A percentile compares a stretch with the other conserved stretches of the same genome.
Evolutionary conservation across 2,113 vertebrate species (phyloP).

Genomic region (Oreotrochilus melanogaster): DNA sequence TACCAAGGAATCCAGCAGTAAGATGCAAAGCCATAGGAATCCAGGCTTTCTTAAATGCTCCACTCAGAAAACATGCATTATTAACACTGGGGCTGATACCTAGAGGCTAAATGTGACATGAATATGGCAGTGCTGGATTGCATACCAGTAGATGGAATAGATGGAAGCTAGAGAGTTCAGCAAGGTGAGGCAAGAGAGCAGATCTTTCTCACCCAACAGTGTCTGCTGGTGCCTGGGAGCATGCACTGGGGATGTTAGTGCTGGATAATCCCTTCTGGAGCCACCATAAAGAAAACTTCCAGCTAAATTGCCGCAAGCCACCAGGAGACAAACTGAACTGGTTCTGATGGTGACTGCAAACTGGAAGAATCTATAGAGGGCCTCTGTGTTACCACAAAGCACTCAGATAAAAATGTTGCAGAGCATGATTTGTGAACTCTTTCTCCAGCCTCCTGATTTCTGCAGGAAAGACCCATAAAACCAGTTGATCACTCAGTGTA

Average conservation of each 20-base stretch:
- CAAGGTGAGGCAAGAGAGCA: background rate
- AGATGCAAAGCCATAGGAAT: background rate
- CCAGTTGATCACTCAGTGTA: background rate
- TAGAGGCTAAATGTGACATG: background rate
- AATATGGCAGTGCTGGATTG: background rate
- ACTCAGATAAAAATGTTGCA: background rate
- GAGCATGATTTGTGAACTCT: background rate
- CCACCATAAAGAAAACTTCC: background rate
- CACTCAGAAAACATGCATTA: background rate
- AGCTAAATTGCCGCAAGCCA: background rate
- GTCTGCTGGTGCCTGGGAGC: background rate
- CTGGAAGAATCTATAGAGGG: background rate
- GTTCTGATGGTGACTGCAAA: background rate
- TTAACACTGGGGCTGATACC: background rate
- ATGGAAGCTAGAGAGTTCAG: background rate
- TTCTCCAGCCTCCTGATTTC: background rate
- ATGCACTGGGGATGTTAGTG: background rate
- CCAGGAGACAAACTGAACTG: background rate
- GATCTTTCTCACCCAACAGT: background rate
- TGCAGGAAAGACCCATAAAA: background rate
- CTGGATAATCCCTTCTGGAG: background rate
- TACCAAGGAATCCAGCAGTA: background rate
- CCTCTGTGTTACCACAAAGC: background rate
- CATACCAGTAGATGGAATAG: background rate
- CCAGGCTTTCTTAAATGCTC: background rate